These are phyloP conservation scores for Pteronura brasiliensis DNA, from an alignment of 2,113 vertebrate genomes.

Conservation along the genomic window DNA sequence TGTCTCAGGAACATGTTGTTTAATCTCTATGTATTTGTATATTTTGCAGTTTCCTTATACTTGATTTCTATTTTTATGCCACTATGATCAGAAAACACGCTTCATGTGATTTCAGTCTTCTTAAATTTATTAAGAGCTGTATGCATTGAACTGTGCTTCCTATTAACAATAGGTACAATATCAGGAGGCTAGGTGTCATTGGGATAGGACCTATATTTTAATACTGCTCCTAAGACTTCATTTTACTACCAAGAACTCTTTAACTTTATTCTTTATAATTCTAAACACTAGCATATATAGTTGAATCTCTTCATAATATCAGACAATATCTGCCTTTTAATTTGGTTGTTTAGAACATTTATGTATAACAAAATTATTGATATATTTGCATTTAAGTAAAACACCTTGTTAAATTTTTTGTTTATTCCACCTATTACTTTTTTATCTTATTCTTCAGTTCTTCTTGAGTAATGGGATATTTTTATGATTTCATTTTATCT, in stretches of 20 bases:
- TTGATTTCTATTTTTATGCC: background rate
- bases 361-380: background rate
- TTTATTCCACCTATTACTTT: background rate
- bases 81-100: background rate
- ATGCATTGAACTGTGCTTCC: conserved; percentile 83
- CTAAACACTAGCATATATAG: conserved; percentile 10
- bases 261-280: conserved; percentile 74
- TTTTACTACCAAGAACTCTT: conserved; percentile 71
- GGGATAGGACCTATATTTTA: conserved; percentile 70
- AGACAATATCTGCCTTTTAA: background rate
- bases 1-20: background rate
- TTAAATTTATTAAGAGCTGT: conserved; percentile 70
- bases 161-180: conserved; percentile 88
- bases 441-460: background rate
- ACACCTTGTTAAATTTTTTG: background rate
- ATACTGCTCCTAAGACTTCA: conserved; percentile 91
- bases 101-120: background rate
- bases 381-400: background rate
- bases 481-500: background rate
- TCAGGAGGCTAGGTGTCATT: conserved; percentile 60
- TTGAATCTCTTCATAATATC: background rate
- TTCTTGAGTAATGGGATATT: background rate
- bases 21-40: background rate
- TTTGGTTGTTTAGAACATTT: background rate
- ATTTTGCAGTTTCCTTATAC: background rate